Base-by-base conservation (phyloP, 2,797 vertebrate species). In the Coranthus polyacanthus region DNA sequence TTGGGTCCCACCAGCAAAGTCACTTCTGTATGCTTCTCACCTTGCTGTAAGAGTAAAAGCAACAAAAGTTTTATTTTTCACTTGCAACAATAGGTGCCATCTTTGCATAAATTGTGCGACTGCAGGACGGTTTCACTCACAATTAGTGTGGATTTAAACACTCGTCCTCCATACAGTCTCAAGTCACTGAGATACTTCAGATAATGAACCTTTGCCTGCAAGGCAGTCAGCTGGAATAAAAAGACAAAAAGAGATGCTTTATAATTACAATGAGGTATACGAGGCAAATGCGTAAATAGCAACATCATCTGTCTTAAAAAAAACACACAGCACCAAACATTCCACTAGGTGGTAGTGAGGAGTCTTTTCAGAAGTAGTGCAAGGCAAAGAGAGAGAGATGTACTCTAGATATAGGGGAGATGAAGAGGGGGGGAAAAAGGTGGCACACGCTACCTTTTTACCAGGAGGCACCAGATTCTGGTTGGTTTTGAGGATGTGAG, bases 401-500 rank as follows among this genome's bases (percentile, higher is more conserved):
- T 41, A 41, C 4, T 11, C 4, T 0, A 41, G 26, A 41, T 5
- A 42, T 8, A 36, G 15, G 38, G 37, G 7, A 45, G 6, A 57
- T 6, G 13, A 2, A 47, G 22, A 49, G 12, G 50, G 10, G 49
- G 12, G 38, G 45, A 10, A 34, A 21, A 8, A 55, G 5, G 17
- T 3, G 9, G 7, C 12, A 17, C 43, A 41, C n/a, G 83, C 66
- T 95, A 99, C 97, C 96, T 99, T 99, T 94, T 98, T 99, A 88
- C 98, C 98, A 60, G 98, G 97, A 70, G 97, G 97, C 88, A 98
- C 97, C 82, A 99, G 93, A 89, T 97, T 99, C 94, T 99, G 97
- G 95, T 98, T 99, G 81, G 96, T 97, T 95, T 99, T 99, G 88
- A 99, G 95, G 91, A 99, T 98, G 93, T 99, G 97, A 67, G 97